Base-by-base conservation (phyloP, 2,888 invertebrate genomes). In the Galeopsomyia nigrocyanea region DNA sequence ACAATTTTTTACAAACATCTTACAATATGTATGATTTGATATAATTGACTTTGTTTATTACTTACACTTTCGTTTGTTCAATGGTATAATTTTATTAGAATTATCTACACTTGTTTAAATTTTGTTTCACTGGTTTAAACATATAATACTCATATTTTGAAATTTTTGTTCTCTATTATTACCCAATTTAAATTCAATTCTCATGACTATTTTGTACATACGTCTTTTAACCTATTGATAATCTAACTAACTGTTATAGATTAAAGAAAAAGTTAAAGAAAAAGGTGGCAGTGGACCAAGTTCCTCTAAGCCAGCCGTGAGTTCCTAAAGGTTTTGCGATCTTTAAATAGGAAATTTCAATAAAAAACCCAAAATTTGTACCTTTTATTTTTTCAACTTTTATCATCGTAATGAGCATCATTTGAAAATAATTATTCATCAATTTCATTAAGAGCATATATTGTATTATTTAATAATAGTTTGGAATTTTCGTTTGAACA, bases 281-380 rank as follows among this genome's bases (percentile, higher is more conserved):
- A 84, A 82, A 79, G 77, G 82, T 82, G 79, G 80, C 69, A 83
- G 82, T 78, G 82, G 78, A 79, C 78, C 85, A 74, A 85, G 83
- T 80, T 81, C 82, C 76, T 83, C 82, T 66, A 86, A 84, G 76
- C 82, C 84, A 78, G 74, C 79, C 75, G 86, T 86, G 82, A 86
- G 86, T 85, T 80, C 46, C 31, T 61, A 19, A 65, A 67, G n/a
- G 60, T 53, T 74, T 74, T 51, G 19, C 26, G 17, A 64, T 71
- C 65, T 68, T 16, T 64, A 13, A 16, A 65, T 51, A 22, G 57
- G 58, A 68, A 55, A 68, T 68, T 71, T 21, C 21, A 68, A 68
- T 74, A 65, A 67, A 67, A 74, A 63, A 51, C 0, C 0, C 21
- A 55, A 64, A 46, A 21, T 55, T n/a, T 65, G 2, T 26, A 3